Conservation (phyloP, 1,140 invertebrate genomes). For the Aplysia californica region DNA sequence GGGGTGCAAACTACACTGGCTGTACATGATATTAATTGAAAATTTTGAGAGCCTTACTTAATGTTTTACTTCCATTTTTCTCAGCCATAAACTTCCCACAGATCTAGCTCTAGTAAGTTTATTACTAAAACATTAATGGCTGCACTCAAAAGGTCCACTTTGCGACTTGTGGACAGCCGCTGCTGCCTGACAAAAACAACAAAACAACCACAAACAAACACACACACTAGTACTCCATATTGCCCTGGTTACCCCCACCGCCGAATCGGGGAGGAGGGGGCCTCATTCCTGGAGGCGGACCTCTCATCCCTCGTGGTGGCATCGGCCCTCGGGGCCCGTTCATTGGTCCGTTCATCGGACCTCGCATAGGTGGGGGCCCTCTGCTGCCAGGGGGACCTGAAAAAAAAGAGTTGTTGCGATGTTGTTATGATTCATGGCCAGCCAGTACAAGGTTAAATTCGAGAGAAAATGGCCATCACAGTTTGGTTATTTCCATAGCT, state of each 20-base stretch:
- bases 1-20: too few relatives aligned
- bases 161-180: too few relatives aligned
- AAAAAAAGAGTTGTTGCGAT: neutral
- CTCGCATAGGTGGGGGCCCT: constrained; percentile 46
- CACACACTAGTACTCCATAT: constrained; percentile 17
- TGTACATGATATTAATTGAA: too few relatives aligned
- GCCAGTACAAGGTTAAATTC: too few relatives aligned
- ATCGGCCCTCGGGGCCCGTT: constrained; percentile 38
- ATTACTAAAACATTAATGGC: too few relatives aligned
- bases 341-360: constrained; percentile 29
- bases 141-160: too few relatives aligned
- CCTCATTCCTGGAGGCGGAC: constrained; percentile 45
- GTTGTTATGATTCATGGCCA: neutral
- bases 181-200: too few relatives aligned
- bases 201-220: neutral
- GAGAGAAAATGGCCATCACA: neutral
- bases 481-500: neutral
- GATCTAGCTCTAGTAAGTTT: too few relatives aligned
- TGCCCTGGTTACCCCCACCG: constrained; percentile 2
- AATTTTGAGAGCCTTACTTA: too few relatives aligned
- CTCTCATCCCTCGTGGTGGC: constrained; percentile 48
- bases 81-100: too few relatives aligned
- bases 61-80: too few relatives aligned
- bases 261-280: constrained; percentile 27
- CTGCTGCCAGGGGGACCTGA: constrained; percentile 36